These are phyloP conservation scores for Seira musarum DNA, from an alignment of 2,888 invertebrate species.

Conservation along the genomic window DNA sequence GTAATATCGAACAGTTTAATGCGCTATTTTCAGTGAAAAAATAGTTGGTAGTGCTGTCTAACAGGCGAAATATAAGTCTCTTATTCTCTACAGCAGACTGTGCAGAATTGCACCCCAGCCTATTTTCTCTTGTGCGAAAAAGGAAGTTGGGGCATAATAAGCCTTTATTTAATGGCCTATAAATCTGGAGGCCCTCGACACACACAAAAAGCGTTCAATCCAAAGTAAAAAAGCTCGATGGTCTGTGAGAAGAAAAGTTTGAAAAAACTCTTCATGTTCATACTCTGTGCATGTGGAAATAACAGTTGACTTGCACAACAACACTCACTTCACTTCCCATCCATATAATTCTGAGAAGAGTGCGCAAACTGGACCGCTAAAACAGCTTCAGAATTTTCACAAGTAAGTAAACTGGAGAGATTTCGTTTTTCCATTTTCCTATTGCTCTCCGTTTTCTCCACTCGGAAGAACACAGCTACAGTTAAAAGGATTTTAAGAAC, in stretches of 20 bases:
- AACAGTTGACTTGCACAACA: not conserved
- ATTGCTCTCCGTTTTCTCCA: not conserved
- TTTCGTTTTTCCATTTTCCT: not conserved
- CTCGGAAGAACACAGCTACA: not conserved
- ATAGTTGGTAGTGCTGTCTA: not conserved
- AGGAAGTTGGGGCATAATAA: slow-evolving; percentile 70
- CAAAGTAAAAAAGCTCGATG: slow-evolving; percentile 53
- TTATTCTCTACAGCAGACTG: slow-evolving; percentile 25
- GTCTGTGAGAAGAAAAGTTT: slow-evolving; percentile 63
- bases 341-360: not conserved
- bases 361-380: not conserved
- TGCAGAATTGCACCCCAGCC: slow-evolving; percentile 61
- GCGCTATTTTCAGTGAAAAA: not conserved
- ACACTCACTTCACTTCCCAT: not conserved
- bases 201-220: slow-evolving; percentile 66
- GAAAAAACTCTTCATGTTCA: slow-evolving; percentile 54
- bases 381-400: not conserved
- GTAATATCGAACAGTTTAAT: not conserved
- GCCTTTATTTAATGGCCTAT: slow-evolving; percentile 70
- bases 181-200: slow-evolving; percentile 70
- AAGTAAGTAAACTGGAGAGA: not conserved
- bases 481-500: not conserved
- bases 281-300: slow-evolving; percentile 27
- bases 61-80: not conserved
- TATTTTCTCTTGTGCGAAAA: slow-evolving; percentile 67